A percentile compares a stretch with the other conserved stretches of the same genome.
These are phyloP conservation scores for Diarsia mendica DNA, from an alignment of 2,888 invertebrate species.

Conservation along the genomic window DNA sequence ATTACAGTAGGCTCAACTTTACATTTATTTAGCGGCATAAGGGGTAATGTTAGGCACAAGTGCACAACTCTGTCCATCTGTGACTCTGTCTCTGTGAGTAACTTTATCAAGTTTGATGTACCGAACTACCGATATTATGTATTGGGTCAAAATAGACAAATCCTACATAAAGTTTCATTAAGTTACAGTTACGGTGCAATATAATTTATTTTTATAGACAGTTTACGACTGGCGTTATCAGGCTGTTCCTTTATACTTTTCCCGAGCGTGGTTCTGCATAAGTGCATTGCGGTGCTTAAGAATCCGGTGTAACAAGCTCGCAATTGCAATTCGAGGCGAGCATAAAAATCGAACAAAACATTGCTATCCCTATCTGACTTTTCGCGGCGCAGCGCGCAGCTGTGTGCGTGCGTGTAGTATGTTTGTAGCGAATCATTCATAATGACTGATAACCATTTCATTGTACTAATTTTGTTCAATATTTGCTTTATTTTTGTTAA, in stretches of 20 bases:
- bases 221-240: slow-evolving; percentile 46
- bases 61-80: neutral
- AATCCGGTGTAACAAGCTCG: too few species aligned
- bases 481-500: too few species aligned
- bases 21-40: neutral
- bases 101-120: neutral
- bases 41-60: neutral
- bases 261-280: slow-evolving; percentile 53
- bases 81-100: too few species aligned
- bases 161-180: slow-evolving; percentile 1
- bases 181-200: slow-evolving; percentile 1
- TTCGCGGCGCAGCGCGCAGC: too few species aligned
- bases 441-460: too few species aligned
- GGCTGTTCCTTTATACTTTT: slow-evolving; percentile 38
- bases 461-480: too few species aligned
- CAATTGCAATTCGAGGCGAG: too few species aligned
- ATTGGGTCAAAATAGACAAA: slow-evolving; percentile 8
- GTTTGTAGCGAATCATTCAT: too few species aligned
- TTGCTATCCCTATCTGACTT: too few species aligned
- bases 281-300: slow-evolving; percentile 55
- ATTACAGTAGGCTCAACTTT: neutral
- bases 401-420: too few species aligned
- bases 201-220: slow-evolving; percentile 10
- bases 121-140: neutral
- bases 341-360: too few species aligned